These are phyloP conservation scores for Papilio elwesi DNA, from an alignment of 2,888 invertebrate species.

Conservation along the genomic window DNA sequence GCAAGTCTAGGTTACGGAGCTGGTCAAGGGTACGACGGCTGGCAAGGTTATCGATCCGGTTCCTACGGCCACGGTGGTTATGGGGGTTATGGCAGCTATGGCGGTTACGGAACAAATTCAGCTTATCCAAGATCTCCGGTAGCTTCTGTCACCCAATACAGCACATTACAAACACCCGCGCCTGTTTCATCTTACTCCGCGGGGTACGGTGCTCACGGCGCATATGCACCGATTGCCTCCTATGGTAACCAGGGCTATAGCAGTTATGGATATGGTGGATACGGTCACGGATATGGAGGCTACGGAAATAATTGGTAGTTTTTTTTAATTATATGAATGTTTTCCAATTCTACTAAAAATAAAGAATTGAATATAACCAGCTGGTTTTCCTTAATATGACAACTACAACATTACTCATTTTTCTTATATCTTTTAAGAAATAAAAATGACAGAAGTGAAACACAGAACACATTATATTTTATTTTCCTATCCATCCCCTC, in stretches of 20 bases:
- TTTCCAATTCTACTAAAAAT: too few species aligned
- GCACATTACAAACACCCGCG: conserved; percentile 54
- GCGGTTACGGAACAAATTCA: conserved; percentile 45
- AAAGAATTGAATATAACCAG: too few species aligned
- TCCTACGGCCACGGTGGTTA: conserved; percentile 49
- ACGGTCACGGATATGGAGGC: conserved; percentile 47
- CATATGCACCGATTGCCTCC: conserved; percentile 46
- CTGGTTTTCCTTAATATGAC: too few species aligned
- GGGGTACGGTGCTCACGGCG: conserved; percentile 39
- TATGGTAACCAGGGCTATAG: conserved; percentile 47
- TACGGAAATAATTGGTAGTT: too few species aligned
- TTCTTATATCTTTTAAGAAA: too few species aligned
- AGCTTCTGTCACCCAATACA: conserved; percentile 62
- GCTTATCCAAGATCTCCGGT: conserved; percentile 49
- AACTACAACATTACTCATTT: too few species aligned
- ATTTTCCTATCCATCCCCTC: too few species aligned
- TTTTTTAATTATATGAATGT: too few species aligned
- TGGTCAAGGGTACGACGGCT: conserved; percentile 50
- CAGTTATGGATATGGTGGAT: conserved; percentile 48
- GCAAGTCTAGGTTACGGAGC: too few species aligned
- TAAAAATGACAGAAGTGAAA: too few species aligned
- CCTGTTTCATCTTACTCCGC: conserved; percentile 50
- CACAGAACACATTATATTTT: too few species aligned
- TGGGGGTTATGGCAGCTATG: conserved; percentile 45
- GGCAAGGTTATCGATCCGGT: conserved; percentile 48